Conservation (phyloP, 2,113 vertebrate species). For the Prinia subflava region DNA sequence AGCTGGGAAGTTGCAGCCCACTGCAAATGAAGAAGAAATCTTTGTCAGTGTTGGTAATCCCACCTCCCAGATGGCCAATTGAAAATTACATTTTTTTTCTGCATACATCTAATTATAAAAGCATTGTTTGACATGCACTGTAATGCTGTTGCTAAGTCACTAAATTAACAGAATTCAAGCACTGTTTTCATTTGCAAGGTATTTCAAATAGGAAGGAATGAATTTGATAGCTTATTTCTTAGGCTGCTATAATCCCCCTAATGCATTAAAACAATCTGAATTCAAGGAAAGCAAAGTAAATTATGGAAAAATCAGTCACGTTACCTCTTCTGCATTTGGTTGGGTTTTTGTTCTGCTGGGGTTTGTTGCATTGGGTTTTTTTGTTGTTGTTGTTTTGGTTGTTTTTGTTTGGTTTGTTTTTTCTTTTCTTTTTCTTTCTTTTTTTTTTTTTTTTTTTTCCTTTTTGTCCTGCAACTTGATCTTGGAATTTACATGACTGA, state of each 20-base stretch:
- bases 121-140: background rate
- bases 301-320: background rate
- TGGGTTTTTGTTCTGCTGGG: background rate
- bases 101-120: background rate
- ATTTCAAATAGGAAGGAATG: background rate
- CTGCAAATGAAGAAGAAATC: background rate
- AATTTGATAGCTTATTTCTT: background rate
- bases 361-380: background rate
- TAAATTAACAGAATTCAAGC: background rate
- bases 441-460: background rate
- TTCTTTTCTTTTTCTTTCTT: background rate
- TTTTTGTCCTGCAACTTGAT: constrained; percentile 71
- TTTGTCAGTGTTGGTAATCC: background rate
- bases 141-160: background rate
- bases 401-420: too few relatives aligned
- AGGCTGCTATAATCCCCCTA: background rate
- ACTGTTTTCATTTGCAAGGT: background rate
- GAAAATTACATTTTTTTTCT: background rate
- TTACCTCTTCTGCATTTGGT: constrained; percentile 34
- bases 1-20: background rate
- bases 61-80: background rate
- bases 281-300: background rate
- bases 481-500: constrained; percentile 81
- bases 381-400: too few relatives aligned
- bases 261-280: background rate